Percentiles rank a stretch among this genome's conserved stretches.
These are phyloP conservation scores for Zaprionus obscuricornis DNA, from an alignment of 2,888 invertebrate species.

Conservation along the genomic window DNA sequence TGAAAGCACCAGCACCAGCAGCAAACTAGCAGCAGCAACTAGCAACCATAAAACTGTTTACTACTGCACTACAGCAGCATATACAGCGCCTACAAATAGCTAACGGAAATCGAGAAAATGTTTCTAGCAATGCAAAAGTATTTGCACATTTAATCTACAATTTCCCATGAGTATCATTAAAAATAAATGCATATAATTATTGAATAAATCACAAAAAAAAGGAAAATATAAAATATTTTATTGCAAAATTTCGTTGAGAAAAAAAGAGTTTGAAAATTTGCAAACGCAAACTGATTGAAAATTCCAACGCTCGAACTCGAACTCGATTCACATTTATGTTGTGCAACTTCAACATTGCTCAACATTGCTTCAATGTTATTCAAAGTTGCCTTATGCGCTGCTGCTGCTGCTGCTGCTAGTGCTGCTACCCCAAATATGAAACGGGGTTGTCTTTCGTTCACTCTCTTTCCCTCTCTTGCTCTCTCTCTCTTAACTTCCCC, in stretches of 20 bases:
- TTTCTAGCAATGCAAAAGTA: background rate
- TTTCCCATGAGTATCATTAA: too few species aligned
- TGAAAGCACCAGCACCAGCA: too few species aligned
- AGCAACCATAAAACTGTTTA: slow-evolving; percentile 52
- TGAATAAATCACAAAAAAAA: slow-evolving; percentile 8
- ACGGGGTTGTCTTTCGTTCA: slow-evolving; percentile 1
- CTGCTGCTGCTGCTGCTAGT: too few species aligned
- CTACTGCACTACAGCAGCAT: too few species aligned
- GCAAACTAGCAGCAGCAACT: too few species aligned
- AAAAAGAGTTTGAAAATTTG: background rate
- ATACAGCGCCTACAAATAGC: slow-evolving; percentile 8
- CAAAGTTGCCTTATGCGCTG: slow-evolving; percentile 9
- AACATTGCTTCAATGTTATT: slow-evolving; percentile 37
- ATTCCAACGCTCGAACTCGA: too few species aligned
- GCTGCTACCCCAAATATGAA: slow-evolving; percentile 16
- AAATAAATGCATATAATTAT: too few species aligned
- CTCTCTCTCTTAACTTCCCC: slow-evolving; percentile 30
- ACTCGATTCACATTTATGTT: slow-evolving; percentile 22
- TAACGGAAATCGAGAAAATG: background rate
- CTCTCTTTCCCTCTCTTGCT: slow-evolving; percentile 3
- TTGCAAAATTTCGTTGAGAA: background rate
- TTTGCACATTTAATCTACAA: background rate
- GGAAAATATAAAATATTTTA: too few species aligned
- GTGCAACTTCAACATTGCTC: slow-evolving; percentile 8
- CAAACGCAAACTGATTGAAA: slow-evolving; percentile 17